Evolutionary conservation across 2,888 invertebrate genomes (phyloP).

Genomic region (Eupeodes latifasciatus): DNA sequence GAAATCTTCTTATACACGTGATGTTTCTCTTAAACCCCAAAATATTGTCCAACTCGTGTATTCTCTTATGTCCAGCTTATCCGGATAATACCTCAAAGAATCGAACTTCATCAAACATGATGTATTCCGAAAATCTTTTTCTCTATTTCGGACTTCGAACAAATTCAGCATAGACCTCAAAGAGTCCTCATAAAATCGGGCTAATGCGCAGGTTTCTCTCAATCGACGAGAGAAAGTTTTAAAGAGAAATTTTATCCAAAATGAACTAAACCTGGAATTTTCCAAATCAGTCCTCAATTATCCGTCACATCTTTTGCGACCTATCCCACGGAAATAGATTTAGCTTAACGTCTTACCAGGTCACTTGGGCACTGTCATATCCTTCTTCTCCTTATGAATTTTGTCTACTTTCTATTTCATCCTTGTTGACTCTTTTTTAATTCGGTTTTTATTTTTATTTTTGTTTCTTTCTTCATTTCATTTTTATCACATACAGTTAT

Average conservation of each 20-base stretch:
- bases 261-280: constrained; percentile 48
- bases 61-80: constrained; percentile 55
- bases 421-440: constrained; percentile 16
- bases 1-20: background rate
- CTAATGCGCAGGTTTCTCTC: constrained; percentile 37
- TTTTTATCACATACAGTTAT: constrained; percentile 54
- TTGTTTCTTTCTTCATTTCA: background rate
- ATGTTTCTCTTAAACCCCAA: background rate
- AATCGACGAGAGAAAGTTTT: background rate
- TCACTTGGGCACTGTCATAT: constrained; percentile 65
- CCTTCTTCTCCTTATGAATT: constrained; percentile 23
- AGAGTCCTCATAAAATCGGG: background rate
- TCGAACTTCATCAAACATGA: constrained; percentile 8
- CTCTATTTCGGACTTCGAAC: constrained; percentile 19
- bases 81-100: background rate
- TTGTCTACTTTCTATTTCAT: constrained; percentile 48
- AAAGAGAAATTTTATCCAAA: constrained; percentile 11
- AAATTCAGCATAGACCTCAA: constrained; percentile 48
- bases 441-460: background rate
- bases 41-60: background rate
- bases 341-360: constrained; percentile 65
- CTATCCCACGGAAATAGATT: constrained; percentile 70
- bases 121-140: constrained; percentile 55
- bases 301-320: constrained; percentile 58
- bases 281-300: constrained; percentile 50